Evolutionary conservation across 2,888 invertebrate genomes (phyloP).

Genomic region (Cephus sareptanus): DNA sequence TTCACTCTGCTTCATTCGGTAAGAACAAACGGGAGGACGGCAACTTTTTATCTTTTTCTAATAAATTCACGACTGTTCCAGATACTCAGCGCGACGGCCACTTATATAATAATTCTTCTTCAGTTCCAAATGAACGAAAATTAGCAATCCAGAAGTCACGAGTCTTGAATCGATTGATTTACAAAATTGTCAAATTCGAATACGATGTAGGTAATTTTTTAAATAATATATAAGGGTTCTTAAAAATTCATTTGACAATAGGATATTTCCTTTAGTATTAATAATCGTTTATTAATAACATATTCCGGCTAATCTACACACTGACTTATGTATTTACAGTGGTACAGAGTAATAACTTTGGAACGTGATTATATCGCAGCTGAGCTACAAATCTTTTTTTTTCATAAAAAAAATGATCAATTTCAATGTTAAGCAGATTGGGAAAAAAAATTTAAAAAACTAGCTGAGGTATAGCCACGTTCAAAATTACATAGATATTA

Average conservation of each 20-base stretch:
- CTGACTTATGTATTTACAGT: conserved; percentile 11
- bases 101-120: conserved; percentile 45
- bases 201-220: conserved; percentile 8
- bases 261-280: conserved; percentile 16
- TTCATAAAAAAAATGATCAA: background rate
- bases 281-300: conserved; percentile 25
- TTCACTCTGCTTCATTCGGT: conserved; percentile 52
- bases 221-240: conserved; percentile 5
- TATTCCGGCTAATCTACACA: conserved; percentile 20
- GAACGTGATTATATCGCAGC: background rate
- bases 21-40: conserved; percentile 20
- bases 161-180: conserved; percentile 26
- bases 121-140: conserved; percentile 31
- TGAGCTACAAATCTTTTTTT: background rate
- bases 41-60: background rate
- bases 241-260: background rate
- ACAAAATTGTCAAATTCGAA: background rate
- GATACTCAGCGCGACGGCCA: conserved; percentile 35
- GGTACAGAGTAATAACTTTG: background rate
- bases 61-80: conserved; percentile 20
- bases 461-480: background rate
- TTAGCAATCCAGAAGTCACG: background rate
- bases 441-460: background rate
- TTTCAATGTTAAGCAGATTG: background rate
- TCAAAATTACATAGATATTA: background rate